Evolutionary conservation across 1,140 invertebrate species (phyloP).

Genomic region (Drosophila triauraria): DNA sequence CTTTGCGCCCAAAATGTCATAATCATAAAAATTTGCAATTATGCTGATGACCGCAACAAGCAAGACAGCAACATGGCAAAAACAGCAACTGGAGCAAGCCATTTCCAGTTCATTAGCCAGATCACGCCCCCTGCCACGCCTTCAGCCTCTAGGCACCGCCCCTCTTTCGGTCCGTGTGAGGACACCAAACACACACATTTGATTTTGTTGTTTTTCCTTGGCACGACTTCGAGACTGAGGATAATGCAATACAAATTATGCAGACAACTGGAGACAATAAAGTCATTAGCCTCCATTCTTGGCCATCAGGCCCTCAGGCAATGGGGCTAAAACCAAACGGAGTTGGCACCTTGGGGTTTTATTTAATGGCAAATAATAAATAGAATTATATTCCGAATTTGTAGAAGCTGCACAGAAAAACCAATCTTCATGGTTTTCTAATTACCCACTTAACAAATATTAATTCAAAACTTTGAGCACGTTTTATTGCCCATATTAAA

Average conservation of each 20-base stretch:
- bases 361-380: neutral
- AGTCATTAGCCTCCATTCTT: constrained; percentile 53
- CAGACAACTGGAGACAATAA: constrained; percentile 66
- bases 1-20: constrained; percentile 61
- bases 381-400: neutral
- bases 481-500: too few relatives aligned
- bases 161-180: neutral
- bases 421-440: neutral
- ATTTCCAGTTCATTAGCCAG: constrained; percentile 66
- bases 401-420: too few relatives aligned
- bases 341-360: neutral
- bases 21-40: constrained; percentile 69
- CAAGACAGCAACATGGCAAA: neutral
- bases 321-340: neutral
- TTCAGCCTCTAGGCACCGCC: neutral
- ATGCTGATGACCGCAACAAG: constrained; percentile 51
- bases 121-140: constrained; percentile 32
- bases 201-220: constrained; percentile 48
- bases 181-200: constrained; percentile 12
- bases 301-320: constrained; percentile 1
- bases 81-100: constrained; percentile 46
- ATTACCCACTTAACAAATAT: neutral
- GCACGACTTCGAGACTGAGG: constrained; percentile 42
- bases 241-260: constrained; percentile 67
- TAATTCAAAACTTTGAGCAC: too few relatives aligned